Conservation (phyloP, 2,113 vertebrate species). For the Trogon surrucura region DNA sequence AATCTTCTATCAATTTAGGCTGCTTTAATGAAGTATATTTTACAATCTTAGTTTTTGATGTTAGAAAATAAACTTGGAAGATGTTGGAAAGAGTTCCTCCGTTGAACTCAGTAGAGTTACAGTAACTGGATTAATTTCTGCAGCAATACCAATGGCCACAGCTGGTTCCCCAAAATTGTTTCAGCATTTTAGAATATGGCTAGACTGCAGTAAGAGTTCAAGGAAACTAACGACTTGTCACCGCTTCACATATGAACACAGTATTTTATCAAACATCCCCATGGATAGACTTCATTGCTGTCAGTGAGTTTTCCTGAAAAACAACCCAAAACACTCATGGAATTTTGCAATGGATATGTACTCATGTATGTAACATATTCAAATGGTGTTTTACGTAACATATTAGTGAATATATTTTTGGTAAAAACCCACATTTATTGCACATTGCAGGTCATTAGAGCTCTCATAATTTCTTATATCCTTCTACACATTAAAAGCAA, state of each 20-base stretch:
- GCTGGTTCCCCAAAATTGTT: not conserved
- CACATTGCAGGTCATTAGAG: not conserved
- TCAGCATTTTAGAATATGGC: not conserved
- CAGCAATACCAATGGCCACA: not conserved
- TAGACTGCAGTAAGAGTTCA: not conserved
- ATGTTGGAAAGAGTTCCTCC: not conserved
- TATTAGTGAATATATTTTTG: not conserved
- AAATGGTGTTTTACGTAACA: not conserved
- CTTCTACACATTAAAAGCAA: not conserved
- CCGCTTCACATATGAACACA: not conserved
- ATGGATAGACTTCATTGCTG: not conserved
- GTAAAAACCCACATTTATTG: not conserved
- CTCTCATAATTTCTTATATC: slow-evolving; percentile 13
- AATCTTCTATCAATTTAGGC: not conserved
- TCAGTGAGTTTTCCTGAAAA: not conserved
- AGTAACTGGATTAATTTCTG: not conserved
- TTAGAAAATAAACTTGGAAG: not conserved
- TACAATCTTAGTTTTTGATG: not conserved
- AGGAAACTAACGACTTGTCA: not conserved
- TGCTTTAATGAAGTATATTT: not conserved
- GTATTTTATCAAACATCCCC: not conserved
- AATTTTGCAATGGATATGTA: not conserved
- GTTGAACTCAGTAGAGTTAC: not conserved
- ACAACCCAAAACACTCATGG: not conserved
- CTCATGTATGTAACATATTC: not conserved